Percentiles rank a stretch among this genome's conserved stretches.
These are phyloP conservation scores for Sebastes vulpes DNA, from an alignment of 2,797 vertebrate species.

Conservation along the genomic window DNA sequence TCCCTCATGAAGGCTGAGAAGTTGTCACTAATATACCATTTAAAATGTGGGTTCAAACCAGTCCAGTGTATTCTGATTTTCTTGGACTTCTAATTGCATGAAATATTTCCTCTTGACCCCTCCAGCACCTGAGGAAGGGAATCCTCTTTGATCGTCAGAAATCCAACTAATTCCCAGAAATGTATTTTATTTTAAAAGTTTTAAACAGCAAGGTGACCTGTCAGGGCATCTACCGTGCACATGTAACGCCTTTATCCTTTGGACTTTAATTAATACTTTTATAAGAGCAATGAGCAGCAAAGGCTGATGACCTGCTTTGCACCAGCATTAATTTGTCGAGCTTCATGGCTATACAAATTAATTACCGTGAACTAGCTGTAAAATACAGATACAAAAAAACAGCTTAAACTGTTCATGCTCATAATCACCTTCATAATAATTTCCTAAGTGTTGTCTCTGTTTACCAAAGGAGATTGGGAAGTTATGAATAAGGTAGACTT, in stretches of 20 bases:
- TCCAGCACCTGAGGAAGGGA: neutral
- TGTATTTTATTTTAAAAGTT: conserved; percentile 52
- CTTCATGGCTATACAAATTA: conserved; percentile 67
- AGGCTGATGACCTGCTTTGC: conserved; percentile 58
- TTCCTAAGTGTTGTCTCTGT: conserved; percentile 26
- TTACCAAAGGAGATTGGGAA: neutral
- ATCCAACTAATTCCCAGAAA: conserved; percentile 28
- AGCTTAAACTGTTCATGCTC: conserved; percentile 51
- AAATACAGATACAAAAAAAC: conserved; percentile 65
- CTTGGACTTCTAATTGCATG: neutral
- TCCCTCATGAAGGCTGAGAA: neutral
- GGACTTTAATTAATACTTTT: conserved; percentile 75
- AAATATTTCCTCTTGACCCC: neutral
- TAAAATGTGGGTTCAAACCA: conserved; percentile 7
- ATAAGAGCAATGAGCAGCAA: conserved; percentile 49
- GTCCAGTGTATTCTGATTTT: neutral
- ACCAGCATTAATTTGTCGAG: conserved; percentile 69
- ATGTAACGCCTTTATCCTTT: conserved; percentile 46
- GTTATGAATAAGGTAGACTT: conserved; percentile 12
- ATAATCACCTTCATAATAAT: conserved; percentile 45
- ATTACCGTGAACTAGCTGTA: conserved; percentile 65
- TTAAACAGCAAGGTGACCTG: conserved; percentile 57
- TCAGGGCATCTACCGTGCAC: conserved; percentile 10
- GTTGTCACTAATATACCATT: neutral
- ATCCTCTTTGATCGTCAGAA: conserved; percentile 12